Base-by-base conservation (phyloP, 2,113 vertebrate species). In the Strix uralensis region DNA sequence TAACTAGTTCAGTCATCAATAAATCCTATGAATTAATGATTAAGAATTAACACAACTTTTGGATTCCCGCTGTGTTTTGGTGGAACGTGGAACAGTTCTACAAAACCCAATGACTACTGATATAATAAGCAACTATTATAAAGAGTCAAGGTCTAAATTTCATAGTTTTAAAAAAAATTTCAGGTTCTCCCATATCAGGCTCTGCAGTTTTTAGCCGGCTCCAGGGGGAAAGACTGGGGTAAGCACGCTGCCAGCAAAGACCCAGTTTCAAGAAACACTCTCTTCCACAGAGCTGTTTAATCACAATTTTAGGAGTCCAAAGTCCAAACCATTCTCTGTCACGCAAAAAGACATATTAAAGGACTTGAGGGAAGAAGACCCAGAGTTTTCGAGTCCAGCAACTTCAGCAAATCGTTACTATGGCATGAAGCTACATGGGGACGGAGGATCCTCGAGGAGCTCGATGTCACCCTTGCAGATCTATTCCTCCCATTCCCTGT, bases 1-100 rank as follows among this genome's bases (percentile, higher is more conserved):
- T 23, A 17, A 47, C 40, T 47, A 47, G 34, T 62, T 80, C 30
- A 66, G 69, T 25, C 69, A 38, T 27, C 42, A 13, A 57, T 3
- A 81, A 59, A 77, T 65, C 67, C 94, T 86, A 89, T 26, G 26
- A 98, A 97, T 94, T 97, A 90, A 97, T 96, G 89, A 94, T 96
- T 94, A 94, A 65, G 84, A 96, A 95, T 63, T 92, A 95, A 97
- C 66, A 94, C 88, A 92, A 92, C 84, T 91, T 97, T 67, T 71
- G 73, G 88, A 95, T 94, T 97, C 92, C 95, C 89, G 69, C 58
- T 80, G 67, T 13, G 46, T 96, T 97, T 95, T 96, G 86, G 90
- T 95, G 78, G 92, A 94, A 95, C 36, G 19, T 80, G 52, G 85
- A 96, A 94, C 65, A 85, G 80, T 46, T 97, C 94, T 91, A 96